Conservation (phyloP, 2,888 invertebrate genomes). For the Monoplex corrugatus region DNA sequence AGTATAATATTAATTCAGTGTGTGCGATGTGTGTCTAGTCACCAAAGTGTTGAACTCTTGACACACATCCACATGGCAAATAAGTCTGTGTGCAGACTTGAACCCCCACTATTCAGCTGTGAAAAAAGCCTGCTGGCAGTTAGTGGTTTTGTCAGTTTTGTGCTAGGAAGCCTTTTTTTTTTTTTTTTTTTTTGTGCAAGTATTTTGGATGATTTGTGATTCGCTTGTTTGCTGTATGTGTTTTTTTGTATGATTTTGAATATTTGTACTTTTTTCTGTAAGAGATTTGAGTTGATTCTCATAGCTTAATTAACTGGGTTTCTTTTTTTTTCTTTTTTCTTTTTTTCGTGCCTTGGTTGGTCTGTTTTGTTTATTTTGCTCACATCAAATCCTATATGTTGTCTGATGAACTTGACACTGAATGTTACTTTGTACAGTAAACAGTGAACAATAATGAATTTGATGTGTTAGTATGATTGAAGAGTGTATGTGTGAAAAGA, state of each 20-base stretch:
- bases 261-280: too few relatives aligned
- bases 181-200: neutral
- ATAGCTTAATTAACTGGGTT: neutral
- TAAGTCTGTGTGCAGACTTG: too few relatives aligned
- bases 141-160: too few relatives aligned
- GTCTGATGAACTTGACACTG: neutral
- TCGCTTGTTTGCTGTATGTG: neutral
- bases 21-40: too few relatives aligned
- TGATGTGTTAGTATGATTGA: neutral
- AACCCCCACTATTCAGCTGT: too few relatives aligned
- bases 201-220: too few relatives aligned
- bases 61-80: too few relatives aligned
- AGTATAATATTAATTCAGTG: too few relatives aligned
- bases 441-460: neutral
- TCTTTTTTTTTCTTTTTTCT: neutral
- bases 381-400: neutral
- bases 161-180: too few relatives aligned
- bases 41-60: too few relatives aligned
- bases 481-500: neutral
- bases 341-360: neutral
- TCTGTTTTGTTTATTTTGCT: neutral
- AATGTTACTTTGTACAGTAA: constrained; percentile 9
- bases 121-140: too few relatives aligned
- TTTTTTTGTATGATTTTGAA: neutral
- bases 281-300: neutral